Evolutionary conservation across 2,888 invertebrate genomes (phyloP), one percentile per base, ranked within the genome.

Genomic region (Bugula neritina): DNA sequence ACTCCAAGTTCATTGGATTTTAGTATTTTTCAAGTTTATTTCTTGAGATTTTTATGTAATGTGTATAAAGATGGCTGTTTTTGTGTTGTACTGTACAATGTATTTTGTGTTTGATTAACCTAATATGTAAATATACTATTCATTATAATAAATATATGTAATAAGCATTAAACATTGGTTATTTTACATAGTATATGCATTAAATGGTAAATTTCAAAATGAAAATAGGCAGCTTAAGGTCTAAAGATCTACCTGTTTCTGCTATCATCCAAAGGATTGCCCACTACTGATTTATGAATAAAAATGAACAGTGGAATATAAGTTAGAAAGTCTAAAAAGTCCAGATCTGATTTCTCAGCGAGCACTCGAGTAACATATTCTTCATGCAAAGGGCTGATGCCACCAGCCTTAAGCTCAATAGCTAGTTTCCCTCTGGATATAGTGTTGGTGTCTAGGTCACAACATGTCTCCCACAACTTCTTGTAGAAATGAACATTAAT

Each of bases 241-340:
- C n/a, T n/a, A n/a, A 43, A 43, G 10, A 43, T 10, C 43, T 43
- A 43, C 43, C 43, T 43, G 5, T 3, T 31, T 31, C 63, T 63
- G 10, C 27, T 27, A 72, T 79, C 78, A 73, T 79, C 79, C 35
- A 83, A 74, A 2, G 83, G 83, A 75, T 83, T 82, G 29, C 75
- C 73, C 13, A 83, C 78, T 0, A 83, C 80, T 10, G 80, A 78
- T 72, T 80, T 75, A 72, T 83, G 83, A 43, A 83, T 80, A 79
- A 81, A 79, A 43, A 83, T 80, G 75, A 83, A 83, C 27, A 83
- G 75, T 0, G 83, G 83, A 34, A 82, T 77, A 75, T 83, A 83
- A 34, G 81, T 80, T 58, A 83, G 77, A 75, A 83, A 83, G 75
- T 83, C 83, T 25, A 83, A 75, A 34, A 83, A 75, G 74, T 83